phyloP scores from a whole-genome alignment of 1,140 invertebrate species.

The Rhagoletis zephyria region DNA sequence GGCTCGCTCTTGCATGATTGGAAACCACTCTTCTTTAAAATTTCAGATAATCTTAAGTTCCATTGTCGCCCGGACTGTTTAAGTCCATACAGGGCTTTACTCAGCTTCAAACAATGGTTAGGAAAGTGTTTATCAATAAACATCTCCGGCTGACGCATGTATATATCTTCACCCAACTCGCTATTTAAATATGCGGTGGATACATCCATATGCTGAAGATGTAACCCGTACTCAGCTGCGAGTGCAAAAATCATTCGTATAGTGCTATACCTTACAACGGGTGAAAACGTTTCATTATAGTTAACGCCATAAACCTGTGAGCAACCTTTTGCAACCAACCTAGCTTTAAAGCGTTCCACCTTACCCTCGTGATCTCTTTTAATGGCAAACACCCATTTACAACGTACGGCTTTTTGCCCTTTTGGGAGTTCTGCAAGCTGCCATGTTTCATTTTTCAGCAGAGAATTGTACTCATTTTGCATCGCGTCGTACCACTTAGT shows the following conservation, averaged over 20 bases:
- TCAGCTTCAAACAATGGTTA: background rate
- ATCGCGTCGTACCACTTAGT: background rate
- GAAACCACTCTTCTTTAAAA: conserved; percentile 49
- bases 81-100: conserved; percentile 42
- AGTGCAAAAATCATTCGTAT: conserved; percentile 67
- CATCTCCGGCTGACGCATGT: conserved; percentile 60
- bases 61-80: conserved; percentile 50
- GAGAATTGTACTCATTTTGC: background rate
- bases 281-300: conserved; percentile 70
- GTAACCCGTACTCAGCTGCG: conserved; percentile 57
- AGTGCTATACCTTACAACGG: conserved; percentile 66
- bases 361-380: background rate
- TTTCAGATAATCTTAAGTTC: conserved; percentile 32
- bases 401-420: background rate
- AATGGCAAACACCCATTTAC: conserved; percentile 36
- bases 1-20: conserved; percentile 33
- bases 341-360: conserved; percentile 66
- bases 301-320: conserved; percentile 69
- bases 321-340: conserved; percentile 71
- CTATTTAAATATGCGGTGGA: conserved; percentile 71
- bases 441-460: background rate
- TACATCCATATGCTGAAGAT: conserved; percentile 68
- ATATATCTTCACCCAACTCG: conserved; percentile 68
- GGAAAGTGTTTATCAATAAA: conserved; percentile 24
- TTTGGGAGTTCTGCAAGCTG: background rate